Base-by-base conservation (phyloP, 2,888 invertebrate genomes). In the Hydroisotoma schaefferi region DNA sequence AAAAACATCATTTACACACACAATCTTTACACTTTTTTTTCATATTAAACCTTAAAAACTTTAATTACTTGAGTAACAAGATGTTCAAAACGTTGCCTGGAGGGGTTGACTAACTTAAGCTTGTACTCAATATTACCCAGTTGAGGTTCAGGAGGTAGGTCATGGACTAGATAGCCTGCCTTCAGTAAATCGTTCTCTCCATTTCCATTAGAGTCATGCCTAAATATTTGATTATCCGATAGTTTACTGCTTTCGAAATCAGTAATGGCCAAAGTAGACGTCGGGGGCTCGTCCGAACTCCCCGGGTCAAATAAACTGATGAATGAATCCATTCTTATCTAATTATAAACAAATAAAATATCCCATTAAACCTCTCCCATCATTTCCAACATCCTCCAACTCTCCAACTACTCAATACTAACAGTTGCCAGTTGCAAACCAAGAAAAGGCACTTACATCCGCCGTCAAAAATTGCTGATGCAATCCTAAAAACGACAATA, bases 41-140 rank as follows among this genome's bases (percentile, higher is more conserved):
- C 43, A 43, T n/a, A 43, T 43, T 15, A 43, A 43, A 43, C 43
- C 12, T n/a, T 6, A 28, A 49, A 49, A 5, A 28, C 28, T n/a
- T 6, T 10, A 47, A 67, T 73, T 75, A 85, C 87, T 84, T 99
- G 99, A 0, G 98, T 99, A 22, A 98, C 94, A 28, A 99, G 81
- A 79, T 98, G 98, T 77, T 99, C 94, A 74, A 94, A 88, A 62
- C 98, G 82, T 73, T 88, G 87, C 76, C 88, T 87, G 23, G 94
- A 89, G 0, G 95, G 92, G 77, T 89, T 90, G 6, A 97, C 88
- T 58, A 99, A 81, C 75, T 97, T 94, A 59, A 98, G 78, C 80
- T 98, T 97, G 78, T 97, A 97, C 78, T 97, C 97, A 28, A 97
- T 86, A 77, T 97, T 97, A 8, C 97, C 97, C 74, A 92, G 85